phyloP scores from a whole-genome alignment of 2,797 vertebrate genomes.

The Acipenser transmontanus region DNA sequence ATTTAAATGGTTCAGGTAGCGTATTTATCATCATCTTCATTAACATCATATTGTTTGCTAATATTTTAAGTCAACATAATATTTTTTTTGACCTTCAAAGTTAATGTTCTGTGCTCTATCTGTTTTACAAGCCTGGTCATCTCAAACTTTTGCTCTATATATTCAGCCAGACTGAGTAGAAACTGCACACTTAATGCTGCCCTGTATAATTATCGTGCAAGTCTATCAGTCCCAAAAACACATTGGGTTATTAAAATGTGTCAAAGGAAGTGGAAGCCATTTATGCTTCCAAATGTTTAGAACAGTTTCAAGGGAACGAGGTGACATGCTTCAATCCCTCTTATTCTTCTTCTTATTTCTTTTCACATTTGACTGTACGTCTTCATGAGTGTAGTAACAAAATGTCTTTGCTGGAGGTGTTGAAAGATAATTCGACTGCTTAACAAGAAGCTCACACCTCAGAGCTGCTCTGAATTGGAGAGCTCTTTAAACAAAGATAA shows the following conservation, averaged over 20 bases:
- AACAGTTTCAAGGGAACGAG: not conserved
- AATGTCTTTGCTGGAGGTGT: not conserved
- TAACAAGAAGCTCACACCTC: constrained; percentile 1
- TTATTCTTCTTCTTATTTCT: not conserved
- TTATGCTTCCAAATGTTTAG: not conserved
- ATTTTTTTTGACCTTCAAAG: too few relatives aligned
- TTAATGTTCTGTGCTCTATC: too few relatives aligned
- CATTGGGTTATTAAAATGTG: not conserved
- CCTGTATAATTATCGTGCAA: too few relatives aligned
- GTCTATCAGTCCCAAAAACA: too few relatives aligned
- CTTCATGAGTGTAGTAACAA: not conserved
- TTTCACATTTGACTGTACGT: not conserved
- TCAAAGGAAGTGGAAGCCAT: not conserved
- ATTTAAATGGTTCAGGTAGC: too few relatives aligned
- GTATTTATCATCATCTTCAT: too few relatives aligned
- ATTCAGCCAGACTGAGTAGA: too few relatives aligned
- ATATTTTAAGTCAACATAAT: too few relatives aligned
- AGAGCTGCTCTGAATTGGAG: not conserved
- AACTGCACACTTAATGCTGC: too few relatives aligned
- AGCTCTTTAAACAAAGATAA: constrained; percentile 7
- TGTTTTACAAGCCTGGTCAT: too few relatives aligned
- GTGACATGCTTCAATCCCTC: not conserved
- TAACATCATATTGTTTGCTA: too few relatives aligned
- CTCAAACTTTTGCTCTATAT: too few relatives aligned
- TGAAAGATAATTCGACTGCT: constrained; percentile 2